Evolutionary conservation across 2,113 vertebrate species (phyloP).

Genomic region (Sapayoa aenigma): DNA sequence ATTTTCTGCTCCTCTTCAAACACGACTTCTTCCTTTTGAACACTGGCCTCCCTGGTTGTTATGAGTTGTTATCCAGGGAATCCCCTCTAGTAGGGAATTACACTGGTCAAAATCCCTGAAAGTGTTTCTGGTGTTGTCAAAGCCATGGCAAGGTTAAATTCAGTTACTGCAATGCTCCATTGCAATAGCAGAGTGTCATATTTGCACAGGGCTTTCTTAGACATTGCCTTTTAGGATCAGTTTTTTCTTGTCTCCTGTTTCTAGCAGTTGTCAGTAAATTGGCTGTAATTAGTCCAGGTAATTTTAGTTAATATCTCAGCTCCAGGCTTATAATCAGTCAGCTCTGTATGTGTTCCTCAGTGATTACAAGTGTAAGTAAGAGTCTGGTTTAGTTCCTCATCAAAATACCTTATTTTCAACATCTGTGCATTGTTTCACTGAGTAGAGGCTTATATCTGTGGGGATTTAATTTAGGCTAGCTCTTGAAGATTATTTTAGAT

Average conservation of each 20-base stretch:
- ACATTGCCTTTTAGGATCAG: not conserved
- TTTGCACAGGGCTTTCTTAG: not conserved
- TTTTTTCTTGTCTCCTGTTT: not conserved
- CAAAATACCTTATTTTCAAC: not conserved
- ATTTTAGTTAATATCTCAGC: not conserved
- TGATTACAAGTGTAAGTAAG: not conserved
- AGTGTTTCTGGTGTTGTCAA: not conserved
- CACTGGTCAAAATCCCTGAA: not conserved
- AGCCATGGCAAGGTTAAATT: not conserved
- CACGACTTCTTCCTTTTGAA: not conserved
- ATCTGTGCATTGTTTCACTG: not conserved
- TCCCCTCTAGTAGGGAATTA: not conserved
- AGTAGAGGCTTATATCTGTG: not conserved
- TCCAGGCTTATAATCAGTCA: not conserved
- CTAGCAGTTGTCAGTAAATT: not conserved
- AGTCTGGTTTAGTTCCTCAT: not conserved
- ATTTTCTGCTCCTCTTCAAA: not conserved
- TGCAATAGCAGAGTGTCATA: not conserved
- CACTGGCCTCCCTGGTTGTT: accelerated
- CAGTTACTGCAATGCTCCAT: not conserved
- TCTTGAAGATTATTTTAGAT: not conserved
- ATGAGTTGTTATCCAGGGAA: not conserved
- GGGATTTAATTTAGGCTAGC: not conserved
- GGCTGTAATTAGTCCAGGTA: not conserved
- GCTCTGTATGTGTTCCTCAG: not conserved